Percentiles rank a stretch among this genome's conserved stretches.
Evolutionary conservation across 2,113 vertebrate genomes (phyloP).

Genomic region (Danionella cerebrum): DNA sequence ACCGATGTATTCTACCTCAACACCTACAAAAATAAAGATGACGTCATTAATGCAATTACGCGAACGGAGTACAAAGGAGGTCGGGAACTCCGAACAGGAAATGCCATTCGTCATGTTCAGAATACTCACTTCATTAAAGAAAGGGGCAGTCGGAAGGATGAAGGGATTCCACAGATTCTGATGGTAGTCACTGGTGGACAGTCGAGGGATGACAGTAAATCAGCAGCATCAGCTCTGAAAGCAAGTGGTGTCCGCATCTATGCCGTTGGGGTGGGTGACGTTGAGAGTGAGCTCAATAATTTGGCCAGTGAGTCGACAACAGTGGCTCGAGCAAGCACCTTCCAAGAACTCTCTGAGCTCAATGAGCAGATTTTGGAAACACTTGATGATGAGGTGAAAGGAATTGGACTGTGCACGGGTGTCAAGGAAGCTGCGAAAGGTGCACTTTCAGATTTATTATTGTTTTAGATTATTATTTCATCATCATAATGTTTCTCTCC

Average conservation of each 20-base stretch:
- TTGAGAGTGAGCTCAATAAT: conserved; percentile 69
- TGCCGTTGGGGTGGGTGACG: conserved; percentile 74
- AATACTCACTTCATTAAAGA: conserved; percentile 77
- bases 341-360: conserved; percentile 76
- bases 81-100: conserved; percentile 69
- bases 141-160: conserved; percentile 78
- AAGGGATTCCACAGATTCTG: conserved; percentile 80
- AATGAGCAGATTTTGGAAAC: conserved; percentile 83
- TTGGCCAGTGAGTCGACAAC: conserved; percentile 74
- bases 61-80: conserved; percentile 81
- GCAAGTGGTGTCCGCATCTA: conserved; percentile 75
- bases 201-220: conserved; percentile 71
- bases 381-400: conserved; percentile 72
- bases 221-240: conserved; percentile 70
- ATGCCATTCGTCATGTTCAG: conserved; percentile 76
- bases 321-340: conserved; percentile 67
- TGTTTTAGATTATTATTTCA: neutral
- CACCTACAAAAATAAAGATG: conserved; percentile 68
- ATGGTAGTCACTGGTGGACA: conserved; percentile 81
- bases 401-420: conserved; percentile 64
- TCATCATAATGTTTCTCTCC: neutral
- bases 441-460: neutral
- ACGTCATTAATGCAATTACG: conserved; percentile 71
- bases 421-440: neutral
- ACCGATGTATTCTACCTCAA: conserved; percentile 84